A percentile compares a stretch with the other conserved stretches of the same genome.
Evolutionary conservation across 1,140 invertebrate genomes (phyloP).

Genomic region (Drosophila repletoides): DNA sequence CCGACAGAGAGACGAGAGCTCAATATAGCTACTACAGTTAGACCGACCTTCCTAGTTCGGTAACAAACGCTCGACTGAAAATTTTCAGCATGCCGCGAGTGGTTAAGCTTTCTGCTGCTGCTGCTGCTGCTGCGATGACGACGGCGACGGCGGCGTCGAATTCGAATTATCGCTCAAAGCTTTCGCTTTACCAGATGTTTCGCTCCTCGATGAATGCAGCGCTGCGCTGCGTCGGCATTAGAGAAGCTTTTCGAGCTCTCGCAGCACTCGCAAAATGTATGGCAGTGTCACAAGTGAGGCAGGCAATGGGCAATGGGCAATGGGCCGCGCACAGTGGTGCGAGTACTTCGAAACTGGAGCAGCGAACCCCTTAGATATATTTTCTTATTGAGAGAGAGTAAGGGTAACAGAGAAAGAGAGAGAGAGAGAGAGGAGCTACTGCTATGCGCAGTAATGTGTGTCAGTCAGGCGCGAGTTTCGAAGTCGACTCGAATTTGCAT

Average conservation of each 20-base stretch:
- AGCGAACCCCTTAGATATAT: constrained; percentile 25
- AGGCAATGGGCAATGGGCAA: constrained; percentile 33
- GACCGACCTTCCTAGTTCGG: constrained; percentile 81
- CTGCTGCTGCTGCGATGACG: not conserved
- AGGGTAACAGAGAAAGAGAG: constrained; percentile 6
- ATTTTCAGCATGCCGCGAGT: constrained; percentile 78
- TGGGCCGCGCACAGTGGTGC: constrained; percentile 31
- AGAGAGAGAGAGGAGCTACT: constrained; percentile 17
- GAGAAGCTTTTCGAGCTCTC: constrained; percentile 61
- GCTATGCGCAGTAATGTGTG: constrained; percentile 52
- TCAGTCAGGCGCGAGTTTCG: constrained; percentile 47
- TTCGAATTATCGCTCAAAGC: constrained; percentile 37
- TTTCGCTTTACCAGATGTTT: constrained; percentile 68
- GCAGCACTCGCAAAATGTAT: constrained; percentile 54
- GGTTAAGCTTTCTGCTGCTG: constrained; percentile 73
- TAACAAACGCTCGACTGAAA: constrained; percentile 82
- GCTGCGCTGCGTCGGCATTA: constrained; percentile 19
- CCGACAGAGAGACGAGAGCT: constrained; percentile 77
- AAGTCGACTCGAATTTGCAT: constrained; percentile 53
- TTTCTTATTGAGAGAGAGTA: constrained; percentile 7
- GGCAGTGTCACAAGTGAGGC: constrained; percentile 72
- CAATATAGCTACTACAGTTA: constrained; percentile 70
- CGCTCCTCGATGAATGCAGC: constrained; percentile 39
- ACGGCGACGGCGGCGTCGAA: constrained; percentile 8
- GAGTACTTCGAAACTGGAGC: constrained; percentile 69